phyloP scores from a whole-genome alignment of 2,113 vertebrate species.

The Eudorcas thomsonii region DNA sequence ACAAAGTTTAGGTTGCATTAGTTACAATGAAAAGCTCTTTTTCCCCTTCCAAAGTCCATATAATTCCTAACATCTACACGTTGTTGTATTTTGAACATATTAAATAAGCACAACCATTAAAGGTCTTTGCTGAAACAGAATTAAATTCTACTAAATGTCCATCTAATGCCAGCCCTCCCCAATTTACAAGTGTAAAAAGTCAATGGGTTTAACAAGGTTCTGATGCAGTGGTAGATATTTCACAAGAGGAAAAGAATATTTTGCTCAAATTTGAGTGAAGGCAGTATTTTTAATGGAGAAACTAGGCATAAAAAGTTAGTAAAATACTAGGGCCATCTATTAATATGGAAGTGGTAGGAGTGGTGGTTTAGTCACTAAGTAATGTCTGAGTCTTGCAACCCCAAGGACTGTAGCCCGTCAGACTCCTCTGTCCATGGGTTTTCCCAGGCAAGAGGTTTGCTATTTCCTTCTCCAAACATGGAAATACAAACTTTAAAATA shows the following conservation, averaged over 20 bases:
- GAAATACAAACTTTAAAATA: constrained; percentile 8
- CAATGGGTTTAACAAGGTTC: neutral
- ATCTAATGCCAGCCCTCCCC: neutral
- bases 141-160: neutral
- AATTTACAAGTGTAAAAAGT: constrained; percentile 2
- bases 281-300: neutral
- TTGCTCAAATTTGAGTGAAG: constrained; percentile 34
- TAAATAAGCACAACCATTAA: neutral
- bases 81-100: neutral
- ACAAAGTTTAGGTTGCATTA: constrained; percentile 13
- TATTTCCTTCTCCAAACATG: neutral
- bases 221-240: neutral
- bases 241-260: neutral
- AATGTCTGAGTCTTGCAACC: neutral
- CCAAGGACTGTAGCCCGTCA: neutral
- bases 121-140: constrained; percentile 24
- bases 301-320: neutral
- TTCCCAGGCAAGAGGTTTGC: neutral
- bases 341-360: neutral
- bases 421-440: neutral
- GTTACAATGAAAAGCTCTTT: neutral
- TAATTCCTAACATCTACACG: neutral
- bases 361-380: neutral
- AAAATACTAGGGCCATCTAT: neutral
- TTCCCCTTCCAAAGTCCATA: neutral